Percentiles rank a stretch among this genome's conserved stretches.
These are phyloP conservation scores for Rhadinocentrus ornatus DNA, from an alignment of 2,797 vertebrate species.

Conservation along the genomic window DNA sequence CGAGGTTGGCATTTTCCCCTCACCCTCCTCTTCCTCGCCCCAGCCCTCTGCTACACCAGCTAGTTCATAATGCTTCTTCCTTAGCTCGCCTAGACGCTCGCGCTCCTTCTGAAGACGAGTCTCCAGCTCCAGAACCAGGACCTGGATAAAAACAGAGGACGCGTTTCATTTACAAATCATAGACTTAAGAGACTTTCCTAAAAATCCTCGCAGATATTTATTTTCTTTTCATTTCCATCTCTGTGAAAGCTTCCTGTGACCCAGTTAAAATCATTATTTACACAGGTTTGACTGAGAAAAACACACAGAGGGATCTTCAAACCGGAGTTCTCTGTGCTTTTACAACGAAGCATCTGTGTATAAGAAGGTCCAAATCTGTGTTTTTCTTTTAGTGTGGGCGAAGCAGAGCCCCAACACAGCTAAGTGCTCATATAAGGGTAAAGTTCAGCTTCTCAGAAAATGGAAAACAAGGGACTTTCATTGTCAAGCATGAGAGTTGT, in stretches of 20 bases:
- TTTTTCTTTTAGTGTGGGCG: conserved; percentile 41
- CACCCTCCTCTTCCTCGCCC: conserved; percentile 85
- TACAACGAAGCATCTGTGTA: conserved; percentile 47
- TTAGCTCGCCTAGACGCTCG: conserved; percentile 92
- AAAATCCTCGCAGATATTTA: not conserved
- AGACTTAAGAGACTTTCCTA: not conserved
- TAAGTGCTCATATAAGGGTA: not conserved
- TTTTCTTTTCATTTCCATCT: not conserved
- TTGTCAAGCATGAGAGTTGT: not conserved
- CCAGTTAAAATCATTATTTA: conserved; percentile 26
- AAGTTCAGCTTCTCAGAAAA: conserved; percentile 15
- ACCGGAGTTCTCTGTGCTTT: conserved; percentile 33
- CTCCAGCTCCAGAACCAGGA: conserved; percentile 95
- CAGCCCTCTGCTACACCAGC: conserved; percentile 95
- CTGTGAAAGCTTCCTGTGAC: not conserved
- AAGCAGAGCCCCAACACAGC: conserved; percentile 18
- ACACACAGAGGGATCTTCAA: conserved; percentile 17
- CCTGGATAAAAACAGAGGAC: conserved; percentile 76
- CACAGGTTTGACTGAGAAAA: conserved; percentile 26
- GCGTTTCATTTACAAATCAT: conserved; percentile 6
- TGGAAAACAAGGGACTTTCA: conserved; percentile 14
- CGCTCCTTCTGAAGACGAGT: conserved; percentile 94
- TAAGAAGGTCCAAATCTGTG: conserved; percentile 23
- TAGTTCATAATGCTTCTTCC: conserved; percentile 97
- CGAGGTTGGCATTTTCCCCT: not conserved